phyloP scores from a whole-genome alignment of 1,140 invertebrate genomes.

The Neodiprion virginianus region DNA sequence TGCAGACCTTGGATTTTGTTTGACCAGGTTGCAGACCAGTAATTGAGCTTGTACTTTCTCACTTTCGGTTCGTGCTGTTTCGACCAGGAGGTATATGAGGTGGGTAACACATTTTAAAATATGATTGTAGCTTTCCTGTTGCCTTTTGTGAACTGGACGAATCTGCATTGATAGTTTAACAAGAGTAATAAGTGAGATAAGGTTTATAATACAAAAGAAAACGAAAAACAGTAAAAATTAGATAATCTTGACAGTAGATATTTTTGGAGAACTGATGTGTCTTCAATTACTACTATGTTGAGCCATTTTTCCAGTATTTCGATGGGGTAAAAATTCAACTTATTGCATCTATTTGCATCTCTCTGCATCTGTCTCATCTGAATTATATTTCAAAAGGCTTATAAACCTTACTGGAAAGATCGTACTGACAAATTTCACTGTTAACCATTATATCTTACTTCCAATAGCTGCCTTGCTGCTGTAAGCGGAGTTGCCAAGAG shows the following conservation, averaged over 20 bases:
- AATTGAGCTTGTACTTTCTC: constrained; percentile 56
- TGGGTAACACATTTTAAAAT: constrained; percentile 82
- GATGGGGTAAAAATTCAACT: not conserved
- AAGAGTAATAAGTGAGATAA: constrained; percentile 20
- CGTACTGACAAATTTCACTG: not conserved
- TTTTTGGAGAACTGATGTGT: too few relatives aligned
- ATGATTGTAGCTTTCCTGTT: constrained; percentile 84
- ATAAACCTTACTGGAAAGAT: not conserved
- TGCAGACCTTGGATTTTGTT: constrained; percentile 73
- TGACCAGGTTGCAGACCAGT: constrained; percentile 64
- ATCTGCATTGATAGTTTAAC: constrained; percentile 51
- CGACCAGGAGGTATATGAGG: constrained; percentile 77
- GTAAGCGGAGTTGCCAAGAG: constrained; percentile 68
- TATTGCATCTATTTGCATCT: not conserved
- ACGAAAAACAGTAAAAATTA: not conserved
- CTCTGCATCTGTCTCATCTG: not conserved
- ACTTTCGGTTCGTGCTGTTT: constrained; percentile 65
- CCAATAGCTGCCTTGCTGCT: constrained; percentile 69
- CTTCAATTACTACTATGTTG: not conserved
- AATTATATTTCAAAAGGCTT: too few relatives aligned
- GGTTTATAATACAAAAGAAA: not conserved
- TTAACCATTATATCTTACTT: constrained; percentile 40
- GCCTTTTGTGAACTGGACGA: constrained; percentile 76
- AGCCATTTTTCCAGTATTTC: not conserved
- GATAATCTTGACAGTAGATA: not conserved